These are phyloP conservation scores for Cettia cetti DNA, from an alignment of 2,113 vertebrate species.

Conservation along the genomic window DNA sequence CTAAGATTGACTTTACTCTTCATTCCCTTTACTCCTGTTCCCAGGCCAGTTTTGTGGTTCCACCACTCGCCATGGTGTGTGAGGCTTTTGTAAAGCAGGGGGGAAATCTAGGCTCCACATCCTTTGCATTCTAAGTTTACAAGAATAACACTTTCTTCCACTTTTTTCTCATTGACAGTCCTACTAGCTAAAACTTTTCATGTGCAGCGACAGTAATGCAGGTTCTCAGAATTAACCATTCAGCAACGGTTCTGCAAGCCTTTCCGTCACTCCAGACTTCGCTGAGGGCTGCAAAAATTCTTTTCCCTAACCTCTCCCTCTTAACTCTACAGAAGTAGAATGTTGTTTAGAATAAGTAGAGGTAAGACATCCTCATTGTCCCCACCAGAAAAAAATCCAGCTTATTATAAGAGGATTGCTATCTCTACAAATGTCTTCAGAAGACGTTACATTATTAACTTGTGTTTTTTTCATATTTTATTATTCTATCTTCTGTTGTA, in stretches of 20 bases:
- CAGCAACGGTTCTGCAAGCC: background rate
- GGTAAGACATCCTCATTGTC: background rate
- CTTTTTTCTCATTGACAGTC: background rate
- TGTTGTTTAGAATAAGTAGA: background rate
- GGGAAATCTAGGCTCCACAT: background rate
- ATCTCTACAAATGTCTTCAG: background rate
- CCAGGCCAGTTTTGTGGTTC: background rate
- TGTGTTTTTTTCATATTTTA: background rate
- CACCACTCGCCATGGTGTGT: background rate
- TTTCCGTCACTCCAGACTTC: background rate
- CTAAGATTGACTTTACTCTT: background rate
- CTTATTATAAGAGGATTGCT: background rate
- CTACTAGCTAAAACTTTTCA: background rate
- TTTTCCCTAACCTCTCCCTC: background rate
- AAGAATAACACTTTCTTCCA: background rate
- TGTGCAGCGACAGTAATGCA: background rate
- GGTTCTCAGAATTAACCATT: background rate
- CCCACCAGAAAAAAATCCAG: background rate
- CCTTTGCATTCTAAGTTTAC: background rate
- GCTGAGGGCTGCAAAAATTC: background rate
- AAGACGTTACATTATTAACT: background rate
- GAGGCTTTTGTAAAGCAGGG: background rate
- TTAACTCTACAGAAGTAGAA: background rate
- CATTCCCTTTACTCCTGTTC: background rate
- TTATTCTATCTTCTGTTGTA: background rate